A percentile compares a stretch with the other conserved stretches of the same genome.
Conservation (phyloP, 2,113 vertebrate species). For the Diadophis punctatus region DNA sequence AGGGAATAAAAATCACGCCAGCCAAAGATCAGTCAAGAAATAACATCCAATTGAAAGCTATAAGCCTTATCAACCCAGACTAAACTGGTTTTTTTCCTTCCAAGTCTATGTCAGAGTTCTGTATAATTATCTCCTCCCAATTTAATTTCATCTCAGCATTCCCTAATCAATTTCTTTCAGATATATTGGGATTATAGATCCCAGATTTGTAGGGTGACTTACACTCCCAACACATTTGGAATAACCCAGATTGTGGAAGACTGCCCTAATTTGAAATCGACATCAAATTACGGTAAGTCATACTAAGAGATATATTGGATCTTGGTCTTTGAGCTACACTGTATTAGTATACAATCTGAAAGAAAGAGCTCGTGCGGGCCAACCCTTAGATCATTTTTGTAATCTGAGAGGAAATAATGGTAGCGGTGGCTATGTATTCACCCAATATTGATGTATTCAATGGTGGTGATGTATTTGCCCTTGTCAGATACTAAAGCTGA, state of each 20-base stretch:
- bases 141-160: neutral
- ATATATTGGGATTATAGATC: neutral
- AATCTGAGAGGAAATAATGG: neutral
- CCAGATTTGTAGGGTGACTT: neutral
- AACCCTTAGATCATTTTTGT: neutral
- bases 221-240: neutral
- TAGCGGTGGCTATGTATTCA: neutral
- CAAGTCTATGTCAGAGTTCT: neutral
- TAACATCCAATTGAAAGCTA: neutral
- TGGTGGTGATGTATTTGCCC: neutral
- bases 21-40: constrained; percentile 42
- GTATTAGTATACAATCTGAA: neutral
- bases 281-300: neutral
- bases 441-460: neutral
- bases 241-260: neutral
- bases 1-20: constrained; percentile 7
- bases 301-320: neutral
- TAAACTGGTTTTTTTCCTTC: neutral
- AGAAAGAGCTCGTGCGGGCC: neutral
- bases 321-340: neutral
- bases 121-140: neutral
- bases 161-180: neutral
- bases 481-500: neutral
- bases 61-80: neutral
- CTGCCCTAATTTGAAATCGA: neutral